Evolutionary conservation across 2,113 vertebrate species (phyloP).

Genomic region (Oncorhynchus kisutch): DNA sequence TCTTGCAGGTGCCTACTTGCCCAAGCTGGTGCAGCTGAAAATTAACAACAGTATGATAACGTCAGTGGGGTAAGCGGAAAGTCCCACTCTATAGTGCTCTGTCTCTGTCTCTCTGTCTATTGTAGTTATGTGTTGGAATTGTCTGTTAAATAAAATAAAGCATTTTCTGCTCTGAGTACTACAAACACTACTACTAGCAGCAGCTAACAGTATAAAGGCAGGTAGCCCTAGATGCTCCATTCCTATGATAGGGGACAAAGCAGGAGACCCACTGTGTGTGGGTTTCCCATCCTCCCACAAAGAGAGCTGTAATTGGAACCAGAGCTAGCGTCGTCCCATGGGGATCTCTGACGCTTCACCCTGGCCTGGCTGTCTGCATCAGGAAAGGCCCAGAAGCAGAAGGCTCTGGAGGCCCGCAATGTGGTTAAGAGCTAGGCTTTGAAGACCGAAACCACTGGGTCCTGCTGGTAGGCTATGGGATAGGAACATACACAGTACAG

Average conservation of each 20-base stretch:
- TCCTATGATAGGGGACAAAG: not conserved
- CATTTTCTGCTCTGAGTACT: not conserved
- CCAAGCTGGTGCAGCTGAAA: conserved; percentile 85
- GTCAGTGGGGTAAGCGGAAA: conserved; percentile 84
- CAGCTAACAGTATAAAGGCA: not conserved
- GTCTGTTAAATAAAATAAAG: not conserved
- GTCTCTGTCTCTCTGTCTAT: not conserved
- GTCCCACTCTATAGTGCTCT: not conserved
- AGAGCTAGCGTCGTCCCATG: not conserved
- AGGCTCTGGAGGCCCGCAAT: not conserved
- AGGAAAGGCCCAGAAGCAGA: not conserved
- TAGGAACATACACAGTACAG: conserved; percentile 11
- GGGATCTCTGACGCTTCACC: conserved; percentile 16
- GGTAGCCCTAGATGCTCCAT: no score
- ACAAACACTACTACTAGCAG: not conserved
- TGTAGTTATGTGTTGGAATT: conserved; percentile 2
- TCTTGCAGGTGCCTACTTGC: conserved; percentile 83
- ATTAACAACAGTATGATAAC: conserved; percentile 85
- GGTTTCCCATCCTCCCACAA: not conserved
- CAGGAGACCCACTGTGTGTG: conserved; percentile 6
- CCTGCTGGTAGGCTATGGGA: not conserved
- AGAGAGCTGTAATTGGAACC: conserved; percentile 26
- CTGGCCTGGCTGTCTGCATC: conserved; percentile 9
- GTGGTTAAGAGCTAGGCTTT: conserved; percentile 9
- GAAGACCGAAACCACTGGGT: conserved; percentile 3